A percentile compares a stretch with the other conserved stretches of the same genome.
These are phyloP conservation scores for Enteromius radiatus DNA, from an alignment of 2,797 vertebrate species.

Conservation along the genomic window DNA sequence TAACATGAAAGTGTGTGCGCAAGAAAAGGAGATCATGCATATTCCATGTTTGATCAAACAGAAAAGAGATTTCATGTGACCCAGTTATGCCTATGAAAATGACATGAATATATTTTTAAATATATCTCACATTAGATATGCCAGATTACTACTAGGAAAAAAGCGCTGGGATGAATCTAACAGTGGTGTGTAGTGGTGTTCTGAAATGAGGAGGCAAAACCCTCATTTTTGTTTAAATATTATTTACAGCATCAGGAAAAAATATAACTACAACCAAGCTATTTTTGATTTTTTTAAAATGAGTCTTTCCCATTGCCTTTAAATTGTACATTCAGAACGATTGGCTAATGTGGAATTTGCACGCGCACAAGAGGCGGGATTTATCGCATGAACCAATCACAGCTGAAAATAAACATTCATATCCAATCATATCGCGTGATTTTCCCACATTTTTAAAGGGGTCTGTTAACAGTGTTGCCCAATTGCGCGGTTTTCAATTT, in stretches of 20 bases:
- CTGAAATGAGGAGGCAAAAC: background rate
- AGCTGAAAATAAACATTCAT: background rate
- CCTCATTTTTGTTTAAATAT: background rate
- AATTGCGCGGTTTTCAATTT: too few relatives aligned
- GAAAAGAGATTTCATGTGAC: constrained; percentile 45
- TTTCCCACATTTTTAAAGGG: too few relatives aligned
- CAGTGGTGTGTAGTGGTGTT: background rate
- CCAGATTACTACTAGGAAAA: background rate
- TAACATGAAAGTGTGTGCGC: background rate
- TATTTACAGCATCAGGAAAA: background rate
- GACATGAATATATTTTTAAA: constrained; percentile 37
- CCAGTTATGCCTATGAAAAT: constrained; percentile 49
- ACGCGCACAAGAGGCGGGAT: background rate
- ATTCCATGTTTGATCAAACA: constrained; percentile 53
- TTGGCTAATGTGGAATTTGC: background rate
- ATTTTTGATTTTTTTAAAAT: background rate
- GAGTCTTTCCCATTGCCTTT: background rate
- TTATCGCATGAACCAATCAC: background rate
- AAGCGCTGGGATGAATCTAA: background rate
- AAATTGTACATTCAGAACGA: background rate
- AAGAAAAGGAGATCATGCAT: constrained; percentile 27
- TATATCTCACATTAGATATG: constrained; percentile 39
- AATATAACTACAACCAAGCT: too few relatives aligned
- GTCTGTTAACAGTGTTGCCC: too few relatives aligned
- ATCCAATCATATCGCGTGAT: background rate